Percentiles rank a stretch among this genome's conserved stretches.
phyloP scores from a whole-genome alignment of 2,113 vertebrate genomes.

The Percopsis transmontana region DNA sequence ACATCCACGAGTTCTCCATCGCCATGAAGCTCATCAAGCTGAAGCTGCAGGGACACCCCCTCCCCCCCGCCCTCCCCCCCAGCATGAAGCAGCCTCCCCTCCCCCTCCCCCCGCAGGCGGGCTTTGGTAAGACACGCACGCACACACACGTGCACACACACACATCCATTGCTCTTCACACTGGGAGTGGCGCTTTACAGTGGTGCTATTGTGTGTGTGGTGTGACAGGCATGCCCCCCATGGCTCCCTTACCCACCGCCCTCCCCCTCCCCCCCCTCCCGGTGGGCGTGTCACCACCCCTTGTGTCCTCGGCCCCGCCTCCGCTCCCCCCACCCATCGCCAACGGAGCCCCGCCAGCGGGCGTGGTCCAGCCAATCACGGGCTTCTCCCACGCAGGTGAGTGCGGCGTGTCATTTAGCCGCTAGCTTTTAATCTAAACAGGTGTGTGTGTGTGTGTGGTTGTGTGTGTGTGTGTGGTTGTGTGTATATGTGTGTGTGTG shows the following conservation, averaged over 20 bases:
- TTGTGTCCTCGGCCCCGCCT: constrained; percentile 86
- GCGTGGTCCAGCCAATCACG: constrained; percentile 89
- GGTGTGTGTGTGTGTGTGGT: too few species aligned
- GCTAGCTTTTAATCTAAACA: too few species aligned
- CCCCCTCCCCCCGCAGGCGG: constrained; percentile 79
- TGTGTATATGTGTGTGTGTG: too few species aligned
- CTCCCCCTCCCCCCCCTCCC: constrained; percentile 91
- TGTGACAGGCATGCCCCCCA: constrained; percentile 79
- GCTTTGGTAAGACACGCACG: constrained; percentile 83
- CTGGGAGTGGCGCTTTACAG: not conserved
- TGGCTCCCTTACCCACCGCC: constrained; percentile 84
- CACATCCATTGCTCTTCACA: not conserved
- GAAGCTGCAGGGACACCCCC: constrained; percentile 94
- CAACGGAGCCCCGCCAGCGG: constrained; percentile 86
- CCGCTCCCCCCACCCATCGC: constrained; percentile 86
- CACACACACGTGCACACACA: not conserved
- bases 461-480: too few species aligned
- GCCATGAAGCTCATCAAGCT: constrained; percentile 99
- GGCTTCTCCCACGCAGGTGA: constrained; percentile 90
- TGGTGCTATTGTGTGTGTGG: not conserved
- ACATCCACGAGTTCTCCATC: constrained; percentile 96
- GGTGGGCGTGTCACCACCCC: constrained; percentile 92
- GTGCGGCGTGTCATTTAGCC: not conserved
- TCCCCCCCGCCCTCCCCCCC: constrained; percentile 87
- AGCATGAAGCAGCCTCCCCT: constrained; percentile 91